Conservation (phyloP, 2,888 invertebrate species). For the Scaeva pyrastri region DNA sequence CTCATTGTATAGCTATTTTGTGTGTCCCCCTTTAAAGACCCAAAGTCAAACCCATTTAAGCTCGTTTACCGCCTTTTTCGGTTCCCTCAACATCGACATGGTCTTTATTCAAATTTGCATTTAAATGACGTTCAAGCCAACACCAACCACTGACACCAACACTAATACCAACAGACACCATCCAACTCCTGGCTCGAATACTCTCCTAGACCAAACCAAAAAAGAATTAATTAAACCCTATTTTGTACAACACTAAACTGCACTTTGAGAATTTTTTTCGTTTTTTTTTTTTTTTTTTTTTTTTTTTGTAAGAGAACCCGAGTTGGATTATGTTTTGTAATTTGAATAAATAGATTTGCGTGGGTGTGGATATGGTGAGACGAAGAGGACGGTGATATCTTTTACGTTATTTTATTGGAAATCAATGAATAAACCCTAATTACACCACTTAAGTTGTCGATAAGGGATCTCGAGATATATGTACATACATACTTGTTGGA, state of each 20-base stretch:
- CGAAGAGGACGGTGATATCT: constrained; percentile 38
- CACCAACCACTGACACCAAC: constrained; percentile 1
- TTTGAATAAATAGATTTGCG: constrained; percentile 45
- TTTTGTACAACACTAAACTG: constrained; percentile 71
- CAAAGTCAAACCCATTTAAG: constrained; percentile 35
- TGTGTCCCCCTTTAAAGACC: background rate
- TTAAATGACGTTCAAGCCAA: constrained; percentile 49
- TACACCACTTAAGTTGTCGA: constrained; percentile 66
- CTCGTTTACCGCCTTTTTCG: constrained; percentile 52
- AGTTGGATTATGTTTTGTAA: constrained; percentile 32
- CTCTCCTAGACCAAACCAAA: constrained; percentile 1
- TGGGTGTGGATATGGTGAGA: constrained; percentile 39
- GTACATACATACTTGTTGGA: constrained; percentile 34
- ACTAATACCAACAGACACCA: background rate
- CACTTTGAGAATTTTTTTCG: constrained; percentile 54
- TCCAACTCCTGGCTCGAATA: background rate
- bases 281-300: background rate
- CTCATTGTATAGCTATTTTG: constrained; percentile 6
- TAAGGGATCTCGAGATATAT: constrained; percentile 61
- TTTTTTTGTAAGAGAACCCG: background rate
- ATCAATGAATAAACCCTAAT: constrained; percentile 72
- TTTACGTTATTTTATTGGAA: constrained; percentile 59
- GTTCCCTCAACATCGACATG: constrained; percentile 34
- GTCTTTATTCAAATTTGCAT: constrained; percentile 60
- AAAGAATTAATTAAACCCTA: constrained; percentile 65